Evolutionary conservation across 2,113 vertebrate species (phyloP), one percentile per base, ranked within the genome.

Genomic region (Sphaerodactylus townsendi): DNA sequence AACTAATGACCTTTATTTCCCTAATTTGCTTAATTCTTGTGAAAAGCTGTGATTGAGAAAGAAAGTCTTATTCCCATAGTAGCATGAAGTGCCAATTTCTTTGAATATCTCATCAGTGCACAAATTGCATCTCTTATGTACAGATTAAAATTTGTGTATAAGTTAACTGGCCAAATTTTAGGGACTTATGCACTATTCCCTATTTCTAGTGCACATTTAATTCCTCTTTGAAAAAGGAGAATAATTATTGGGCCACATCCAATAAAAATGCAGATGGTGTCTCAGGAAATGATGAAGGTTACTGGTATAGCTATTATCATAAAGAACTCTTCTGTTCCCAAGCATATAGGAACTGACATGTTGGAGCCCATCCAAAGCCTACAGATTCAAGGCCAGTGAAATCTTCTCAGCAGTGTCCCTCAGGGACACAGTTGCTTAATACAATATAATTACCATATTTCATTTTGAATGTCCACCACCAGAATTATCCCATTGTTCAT

Each of bases 21-120:
- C 62, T 93, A 88, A 90, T 91, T 90, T 91, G 70, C 84, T 93
- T 87, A 89, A 65, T 91, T 88, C 17, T 81, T 84, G 75, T 69
- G 85, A 85, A 92, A 93, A 88, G 68, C 78, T 85, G 37, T 0
- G 5, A 91, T 88, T 68, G 87, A 75, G 76, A 89, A 89, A 85
- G 90, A 89, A 89, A 92, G 85, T 91, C 91, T 90, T 88, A 92
- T 53, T 92, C 86, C 82, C 72, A 89, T 13, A 88, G 86, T 78
- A 90, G 70, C 90, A 88, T 83, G 53, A 92, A 92, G 69, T 86
- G 72, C 53, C 89, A 89, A 83, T 92, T 94, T 92, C 81, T 92
- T 91, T 90, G 82, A 86, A 68, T 92, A 77, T 92, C 79, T 0
- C 0, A 85, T 92, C 87, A 89, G 77, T 59, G 82, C 76, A 64